A percentile compares a stretch with the other conserved stretches of the same genome.
Evolutionary conservation across 2,888 invertebrate genomes (phyloP).

Genomic region (Ophraella communa): DNA sequence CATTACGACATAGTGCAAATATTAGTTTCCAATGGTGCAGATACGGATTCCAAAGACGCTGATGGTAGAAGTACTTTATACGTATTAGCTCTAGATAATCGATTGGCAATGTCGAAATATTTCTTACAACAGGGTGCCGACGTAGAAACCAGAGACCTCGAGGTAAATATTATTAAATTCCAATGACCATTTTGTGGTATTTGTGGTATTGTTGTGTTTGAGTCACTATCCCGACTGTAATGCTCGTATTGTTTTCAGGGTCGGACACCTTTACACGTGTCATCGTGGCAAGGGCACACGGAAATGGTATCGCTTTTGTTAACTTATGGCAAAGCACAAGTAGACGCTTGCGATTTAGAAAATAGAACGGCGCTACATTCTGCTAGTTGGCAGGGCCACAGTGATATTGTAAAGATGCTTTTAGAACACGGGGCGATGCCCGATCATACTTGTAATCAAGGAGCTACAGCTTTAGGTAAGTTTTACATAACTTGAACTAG

Average conservation of each 20-base stretch:
- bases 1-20: slow-evolving; percentile 80
- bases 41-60: slow-evolving; percentile 88
- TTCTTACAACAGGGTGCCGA: slow-evolving; percentile 81
- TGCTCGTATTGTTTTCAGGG: no score
- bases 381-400: slow-evolving; percentile 95
- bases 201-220: not conserved
- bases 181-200: not conserved
- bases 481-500: not conserved
- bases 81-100: slow-evolving; percentile 87
- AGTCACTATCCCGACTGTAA: no score
- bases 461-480: slow-evolving; percentile 87
- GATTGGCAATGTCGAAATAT: slow-evolving; percentile 82
- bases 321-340: slow-evolving; percentile 78
- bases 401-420: slow-evolving; percentile 79
- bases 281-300: slow-evolving; percentile 92
- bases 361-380: slow-evolving; percentile 90
- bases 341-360: slow-evolving; percentile 88
- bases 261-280: slow-evolving; percentile 87
- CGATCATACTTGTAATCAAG: slow-evolving; percentile 92
- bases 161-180: slow-evolving; percentile 61
- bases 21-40: slow-evolving; percentile 76
- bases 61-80: slow-evolving; percentile 92
- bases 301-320: slow-evolving; percentile 90
- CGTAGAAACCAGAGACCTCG: slow-evolving; percentile 86
- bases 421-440: slow-evolving; percentile 82